Evolutionary conservation across 2,888 invertebrate genomes (phyloP).

Genomic region (Endomychus coccineus): DNA sequence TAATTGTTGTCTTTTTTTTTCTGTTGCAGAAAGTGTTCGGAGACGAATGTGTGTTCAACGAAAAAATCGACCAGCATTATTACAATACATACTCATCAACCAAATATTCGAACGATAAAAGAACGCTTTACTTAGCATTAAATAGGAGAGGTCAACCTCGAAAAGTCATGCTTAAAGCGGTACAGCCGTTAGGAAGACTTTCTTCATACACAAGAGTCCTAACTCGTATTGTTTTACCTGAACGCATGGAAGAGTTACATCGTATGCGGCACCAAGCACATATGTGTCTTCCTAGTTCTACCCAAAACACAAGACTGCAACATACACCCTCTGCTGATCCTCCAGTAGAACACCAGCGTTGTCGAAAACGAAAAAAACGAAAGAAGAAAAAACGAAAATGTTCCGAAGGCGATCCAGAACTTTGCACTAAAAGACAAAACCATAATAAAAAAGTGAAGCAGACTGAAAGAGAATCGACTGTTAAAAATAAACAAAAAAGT

Average conservation of each 20-base stretch:
- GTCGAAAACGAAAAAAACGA: slow-evolving; percentile 46
- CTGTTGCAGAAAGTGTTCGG: slow-evolving; percentile 73
- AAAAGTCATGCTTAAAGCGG: slow-evolving; percentile 61
- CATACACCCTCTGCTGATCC: slow-evolving; percentile 29
- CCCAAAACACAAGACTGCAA: slow-evolving; percentile 17
- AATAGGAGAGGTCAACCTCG: slow-evolving; percentile 66
- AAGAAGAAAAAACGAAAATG: slow-evolving; percentile 47
- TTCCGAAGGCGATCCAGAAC: slow-evolving; percentile 28
- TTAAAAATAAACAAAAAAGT: slow-evolving; percentile 32
- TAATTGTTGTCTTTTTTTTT: slow-evolving; percentile 40
- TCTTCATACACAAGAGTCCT: slow-evolving; percentile 68
- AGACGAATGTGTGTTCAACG: slow-evolving; percentile 77
- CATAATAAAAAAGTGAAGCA: slow-evolving; percentile 38
- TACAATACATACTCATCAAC: slow-evolving; percentile 79
- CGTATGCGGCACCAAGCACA: slow-evolving; percentile 42
- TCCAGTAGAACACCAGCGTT: slow-evolving; percentile 42
- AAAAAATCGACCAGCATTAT: slow-evolving; percentile 75
- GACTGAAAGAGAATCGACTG: slow-evolving; percentile 37
- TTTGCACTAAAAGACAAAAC: slow-evolving; percentile 41
- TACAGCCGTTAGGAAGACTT: slow-evolving; percentile 61
- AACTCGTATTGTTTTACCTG: slow-evolving; percentile 51
- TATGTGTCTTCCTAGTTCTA: slow-evolving; percentile 26
- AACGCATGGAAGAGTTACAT: slow-evolving; percentile 48
- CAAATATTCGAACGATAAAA: slow-evolving; percentile 61
- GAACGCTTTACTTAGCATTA: slow-evolving; percentile 69